Percentiles rank a stretch among this genome's conserved stretches.
These are phyloP conservation scores for Nezara viridula DNA, from an alignment of 2,888 invertebrate species.

Conservation along the genomic window DNA sequence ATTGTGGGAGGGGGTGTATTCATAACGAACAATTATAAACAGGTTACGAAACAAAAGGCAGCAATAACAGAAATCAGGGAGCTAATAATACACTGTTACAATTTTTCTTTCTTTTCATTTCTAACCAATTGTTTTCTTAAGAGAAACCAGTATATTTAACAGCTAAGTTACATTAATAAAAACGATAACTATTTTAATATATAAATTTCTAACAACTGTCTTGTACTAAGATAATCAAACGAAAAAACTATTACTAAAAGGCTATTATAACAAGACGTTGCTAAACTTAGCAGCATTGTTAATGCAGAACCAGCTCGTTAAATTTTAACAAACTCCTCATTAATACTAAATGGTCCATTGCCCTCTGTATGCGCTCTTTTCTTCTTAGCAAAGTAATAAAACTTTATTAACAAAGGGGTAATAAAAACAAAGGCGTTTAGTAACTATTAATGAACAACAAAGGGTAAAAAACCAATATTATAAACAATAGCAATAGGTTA, in stretches of 20 bases:
- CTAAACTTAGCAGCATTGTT: not conserved
- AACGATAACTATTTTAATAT: no score
- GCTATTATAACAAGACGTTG: not conserved
- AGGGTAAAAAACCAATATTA: not conserved
- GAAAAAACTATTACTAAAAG: not conserved
- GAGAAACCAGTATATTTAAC: no score
- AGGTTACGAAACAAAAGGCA: not conserved
- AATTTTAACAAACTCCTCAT: not conserved
- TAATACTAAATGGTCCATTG: not conserved
- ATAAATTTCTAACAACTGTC: no score
- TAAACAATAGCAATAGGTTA: no score
- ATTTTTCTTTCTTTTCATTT: no score
- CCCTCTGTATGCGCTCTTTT: not conserved
- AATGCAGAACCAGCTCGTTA: not conserved
- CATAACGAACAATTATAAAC: not conserved
- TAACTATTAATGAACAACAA: not conserved
- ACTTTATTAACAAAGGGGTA: not conserved
- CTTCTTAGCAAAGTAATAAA: not conserved
- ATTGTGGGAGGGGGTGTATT: not conserved
- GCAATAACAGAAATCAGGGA: no score
- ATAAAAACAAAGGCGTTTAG: not conserved
- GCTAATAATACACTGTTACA: no score
- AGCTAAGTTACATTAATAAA: no score
- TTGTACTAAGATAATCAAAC: not conserved
- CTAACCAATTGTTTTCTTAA: no score